Conservation (phyloP, 2,797 vertebrate genomes). For the Borostomias antarcticus region DNA sequence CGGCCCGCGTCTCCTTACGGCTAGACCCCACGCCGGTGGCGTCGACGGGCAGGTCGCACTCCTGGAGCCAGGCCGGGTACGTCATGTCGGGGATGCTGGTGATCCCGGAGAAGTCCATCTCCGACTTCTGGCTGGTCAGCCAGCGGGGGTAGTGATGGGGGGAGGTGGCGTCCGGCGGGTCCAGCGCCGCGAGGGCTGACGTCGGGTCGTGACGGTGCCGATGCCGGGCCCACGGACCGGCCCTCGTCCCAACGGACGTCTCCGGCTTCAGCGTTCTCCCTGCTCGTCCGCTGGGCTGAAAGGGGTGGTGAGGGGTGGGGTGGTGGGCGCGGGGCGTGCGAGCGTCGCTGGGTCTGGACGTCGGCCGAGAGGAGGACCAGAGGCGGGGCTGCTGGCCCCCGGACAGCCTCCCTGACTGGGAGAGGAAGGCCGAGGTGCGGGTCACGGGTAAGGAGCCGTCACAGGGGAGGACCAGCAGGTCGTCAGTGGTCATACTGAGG, state of each 20-base stretch:
- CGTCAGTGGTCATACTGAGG: constrained; percentile 86
- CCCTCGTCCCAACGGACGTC: constrained; percentile 6
- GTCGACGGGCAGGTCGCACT: constrained; percentile 51
- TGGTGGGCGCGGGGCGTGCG: background rate
- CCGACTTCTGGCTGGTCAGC: constrained; percentile 79
- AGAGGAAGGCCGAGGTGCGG: constrained; percentile 61
- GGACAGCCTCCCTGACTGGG: constrained; percentile 10
- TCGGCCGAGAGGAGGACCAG: background rate
- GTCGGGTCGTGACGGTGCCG: background rate
- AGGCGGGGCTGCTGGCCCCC: background rate
- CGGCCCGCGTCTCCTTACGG: background rate
- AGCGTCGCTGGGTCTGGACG: background rate
- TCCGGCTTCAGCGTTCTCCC: background rate
- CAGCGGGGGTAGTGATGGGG: constrained; percentile 75
- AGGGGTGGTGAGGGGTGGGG: background rate
- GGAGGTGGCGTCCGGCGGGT: background rate
- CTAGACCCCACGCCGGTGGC: background rate
- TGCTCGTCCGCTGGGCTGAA: background rate
- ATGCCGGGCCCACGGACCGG: constrained; percentile 1
- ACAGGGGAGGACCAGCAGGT: constrained; percentile 79
- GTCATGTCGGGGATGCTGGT: constrained; percentile 73
- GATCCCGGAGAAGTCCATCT: constrained; percentile 76
- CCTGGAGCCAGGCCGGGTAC: constrained; percentile 76
- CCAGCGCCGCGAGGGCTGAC: background rate
- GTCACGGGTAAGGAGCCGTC: constrained; percentile 82